Evolutionary conservation across 1,140 invertebrate genomes (phyloP).

Genomic region (Lepidurus couesii): DNA sequence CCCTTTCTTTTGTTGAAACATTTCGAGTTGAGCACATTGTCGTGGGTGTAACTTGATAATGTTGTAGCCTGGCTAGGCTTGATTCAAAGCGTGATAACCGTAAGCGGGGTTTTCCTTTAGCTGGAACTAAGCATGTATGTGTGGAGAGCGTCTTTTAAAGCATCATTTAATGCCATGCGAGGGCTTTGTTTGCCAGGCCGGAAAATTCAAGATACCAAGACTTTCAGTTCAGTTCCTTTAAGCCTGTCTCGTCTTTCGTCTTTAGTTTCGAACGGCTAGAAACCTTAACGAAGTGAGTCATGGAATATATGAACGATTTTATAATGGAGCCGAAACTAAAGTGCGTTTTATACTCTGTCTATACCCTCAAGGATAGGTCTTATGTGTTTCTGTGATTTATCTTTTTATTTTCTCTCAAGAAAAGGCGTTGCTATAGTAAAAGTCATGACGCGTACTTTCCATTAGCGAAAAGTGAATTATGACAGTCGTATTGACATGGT

Average conservation of each 20-base stretch:
- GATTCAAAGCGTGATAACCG: not conserved
- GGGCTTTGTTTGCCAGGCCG: not conserved
- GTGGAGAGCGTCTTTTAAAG: not conserved
- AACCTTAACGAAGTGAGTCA: too few relatives aligned
- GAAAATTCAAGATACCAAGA: not conserved
- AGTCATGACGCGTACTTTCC: not conserved
- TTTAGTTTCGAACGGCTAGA: too few relatives aligned
- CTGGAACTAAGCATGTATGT: not conserved
- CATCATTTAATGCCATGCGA: not conserved
- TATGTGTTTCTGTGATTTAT: too few relatives aligned
- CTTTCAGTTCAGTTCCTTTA: not conserved
- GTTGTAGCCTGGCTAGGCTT: not conserved
- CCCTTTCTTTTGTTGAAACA: constrained; percentile 8
- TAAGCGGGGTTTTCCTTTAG: not conserved
- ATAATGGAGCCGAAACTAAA: too few relatives aligned
- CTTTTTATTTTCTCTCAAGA: too few relatives aligned
- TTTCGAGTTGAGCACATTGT: not conserved
- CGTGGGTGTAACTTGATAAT: constrained; percentile 8
- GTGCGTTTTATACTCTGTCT: too few relatives aligned
- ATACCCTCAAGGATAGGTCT: too few relatives aligned
- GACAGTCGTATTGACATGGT: not conserved
- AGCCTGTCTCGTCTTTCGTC: too few relatives aligned
- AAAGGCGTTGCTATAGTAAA: too few relatives aligned
- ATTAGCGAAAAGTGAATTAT: not conserved
- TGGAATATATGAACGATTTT: too few relatives aligned